Conservation (phyloP, 2,888 invertebrate species). For the Synanthedon tipuliformis region DNA sequence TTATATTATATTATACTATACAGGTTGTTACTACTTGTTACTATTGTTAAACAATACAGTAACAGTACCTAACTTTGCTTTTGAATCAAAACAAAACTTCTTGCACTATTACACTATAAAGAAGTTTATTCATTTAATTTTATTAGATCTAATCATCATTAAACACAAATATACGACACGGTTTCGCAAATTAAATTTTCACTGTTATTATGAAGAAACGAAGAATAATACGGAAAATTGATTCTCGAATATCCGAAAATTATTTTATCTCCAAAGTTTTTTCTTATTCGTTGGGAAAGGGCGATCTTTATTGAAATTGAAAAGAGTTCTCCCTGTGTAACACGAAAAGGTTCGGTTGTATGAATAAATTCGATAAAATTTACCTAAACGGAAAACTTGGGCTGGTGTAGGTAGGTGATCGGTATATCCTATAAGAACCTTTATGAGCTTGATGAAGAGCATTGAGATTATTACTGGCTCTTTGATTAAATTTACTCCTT, state of each 20-base stretch:
- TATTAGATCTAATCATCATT: no score
- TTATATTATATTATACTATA: no score
- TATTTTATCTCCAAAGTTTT: constrained; percentile 43
- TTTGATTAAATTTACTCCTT: no score
- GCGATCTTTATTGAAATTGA: constrained; percentile 53
- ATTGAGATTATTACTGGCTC: neutral
- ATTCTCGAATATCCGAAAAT: constrained; percentile 34
- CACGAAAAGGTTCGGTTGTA: constrained; percentile 29
- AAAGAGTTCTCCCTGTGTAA: constrained; percentile 26
- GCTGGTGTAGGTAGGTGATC: neutral
- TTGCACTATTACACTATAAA: no score
- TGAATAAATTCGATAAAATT: constrained; percentile 56
- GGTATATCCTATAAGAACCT: neutral
- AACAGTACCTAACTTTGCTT: no score
- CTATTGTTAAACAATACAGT: no score
- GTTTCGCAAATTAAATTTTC: neutral
- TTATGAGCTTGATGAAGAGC: neutral
- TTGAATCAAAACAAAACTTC: no score
- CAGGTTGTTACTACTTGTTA: no score
- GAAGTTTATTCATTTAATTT: no score
- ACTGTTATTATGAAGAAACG: constrained; percentile 1
- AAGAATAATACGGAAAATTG: constrained; percentile 13
- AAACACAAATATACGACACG: neutral
- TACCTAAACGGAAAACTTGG: constrained; percentile 22
- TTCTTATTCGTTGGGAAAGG: constrained; percentile 21